Evolutionary conservation across 2,797 vertebrate species (phyloP), one percentile per base, ranked within the genome.

Genomic region (Balearica regulorum): DNA sequence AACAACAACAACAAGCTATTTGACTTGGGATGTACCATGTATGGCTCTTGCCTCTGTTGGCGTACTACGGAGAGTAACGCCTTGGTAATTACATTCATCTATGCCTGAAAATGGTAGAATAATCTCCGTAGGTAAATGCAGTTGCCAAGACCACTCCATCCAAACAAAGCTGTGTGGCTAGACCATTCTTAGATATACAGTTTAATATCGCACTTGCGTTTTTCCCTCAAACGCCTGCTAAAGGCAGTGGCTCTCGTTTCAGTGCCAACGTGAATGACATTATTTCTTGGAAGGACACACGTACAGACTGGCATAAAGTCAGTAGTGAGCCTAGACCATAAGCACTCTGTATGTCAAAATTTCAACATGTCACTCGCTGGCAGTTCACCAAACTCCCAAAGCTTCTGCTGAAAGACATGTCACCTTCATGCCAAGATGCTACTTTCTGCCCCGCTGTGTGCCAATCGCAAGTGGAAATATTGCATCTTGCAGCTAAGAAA

Each of bases 281-380:
- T 17, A 49, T 55, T 84, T 71, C 79, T 94, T 93, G 86, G 95
- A 86, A 92, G 86, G 75, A 89, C 60, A 11, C 26, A 6, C n/a
- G 26, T 2, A 20, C 22, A 33, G 46, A 13, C 57, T 73, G 75
- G 82, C 86, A 90, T 10, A 10, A 81, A 70, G 75, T 75, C 91
- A 95, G 43, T 35, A 51, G 58, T 53, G 53, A 71, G 43, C 54
- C 44, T 4, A 76, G 39, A 84, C 82, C 73, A 10, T 7, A 66
- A 73, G 62, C 66, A 85, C 68, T 55, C 44, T 13, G 20, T 6
- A 14, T 25, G 44, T 88, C 70, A 79, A 57, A 68, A 73, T 78
- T 73, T 93, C 83, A 90, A 37, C 76, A 26, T 70, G 48, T 78
- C 65, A 28, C 61, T 65, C 44, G 5, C 66, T 24, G 58, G 57